phyloP scores from a whole-genome alignment of 2,888 invertebrate species.

The Lumbricus terrestris region DNA sequence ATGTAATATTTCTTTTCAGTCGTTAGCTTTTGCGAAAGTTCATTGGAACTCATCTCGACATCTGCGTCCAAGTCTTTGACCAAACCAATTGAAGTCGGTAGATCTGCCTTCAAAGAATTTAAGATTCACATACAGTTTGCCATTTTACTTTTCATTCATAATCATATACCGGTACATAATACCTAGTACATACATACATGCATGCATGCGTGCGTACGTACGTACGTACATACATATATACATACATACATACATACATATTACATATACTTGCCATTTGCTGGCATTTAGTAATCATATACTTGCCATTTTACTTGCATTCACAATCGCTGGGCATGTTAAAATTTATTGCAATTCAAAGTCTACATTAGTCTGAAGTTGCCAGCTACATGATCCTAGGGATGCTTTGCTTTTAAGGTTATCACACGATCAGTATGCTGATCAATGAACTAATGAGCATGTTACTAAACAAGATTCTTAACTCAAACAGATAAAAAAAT shows the following conservation, averaged over 20 bases:
- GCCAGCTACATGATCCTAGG: neutral
- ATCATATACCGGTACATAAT: no score
- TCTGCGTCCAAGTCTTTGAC: slow-evolving; percentile 63
- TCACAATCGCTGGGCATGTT: neutral
- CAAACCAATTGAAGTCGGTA: slow-evolving; percentile 87
- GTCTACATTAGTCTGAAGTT: neutral
- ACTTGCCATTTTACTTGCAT: neutral
- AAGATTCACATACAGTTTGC: no score
- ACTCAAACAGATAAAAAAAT: neutral
- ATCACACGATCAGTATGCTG: neutral
- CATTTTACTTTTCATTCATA: neutral
- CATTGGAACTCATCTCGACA: slow-evolving; percentile 50
- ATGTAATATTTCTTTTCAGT: slow-evolving; percentile 67
- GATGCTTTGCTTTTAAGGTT: neutral
- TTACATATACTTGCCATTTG: no score
- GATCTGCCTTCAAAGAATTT: slow-evolving; percentile 71
- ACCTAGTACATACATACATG: no score
- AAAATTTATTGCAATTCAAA: neutral
- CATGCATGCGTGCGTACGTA: no score
- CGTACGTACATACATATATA: no score
- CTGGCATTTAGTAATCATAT: no score
- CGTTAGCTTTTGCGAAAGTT: slow-evolving; percentile 39
- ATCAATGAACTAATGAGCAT: neutral
- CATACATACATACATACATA: no score
- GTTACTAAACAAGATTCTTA: neutral